These are phyloP conservation scores for Eospalax fontanierii DNA, from an alignment of 2,797 vertebrate genomes.

Conservation along the genomic window DNA sequence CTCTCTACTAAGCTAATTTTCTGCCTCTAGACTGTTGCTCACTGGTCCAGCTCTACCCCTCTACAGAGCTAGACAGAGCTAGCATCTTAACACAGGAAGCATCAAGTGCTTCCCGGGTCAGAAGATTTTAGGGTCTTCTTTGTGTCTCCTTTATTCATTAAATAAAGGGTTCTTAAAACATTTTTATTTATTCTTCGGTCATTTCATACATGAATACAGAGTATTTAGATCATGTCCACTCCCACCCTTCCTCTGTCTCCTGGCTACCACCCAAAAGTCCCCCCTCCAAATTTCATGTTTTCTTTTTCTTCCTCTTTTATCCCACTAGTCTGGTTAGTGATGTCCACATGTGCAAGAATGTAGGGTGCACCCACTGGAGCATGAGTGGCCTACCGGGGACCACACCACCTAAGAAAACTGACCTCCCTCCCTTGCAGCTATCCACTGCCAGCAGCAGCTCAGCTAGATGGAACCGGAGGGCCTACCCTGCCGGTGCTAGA, in stretches of 20 bases:
- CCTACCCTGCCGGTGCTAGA: background rate
- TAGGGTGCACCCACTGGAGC: background rate
- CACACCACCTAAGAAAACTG: background rate
- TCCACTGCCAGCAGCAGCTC: background rate
- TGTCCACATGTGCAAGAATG: background rate
- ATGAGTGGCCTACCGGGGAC: background rate
- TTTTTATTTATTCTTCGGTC: background rate
- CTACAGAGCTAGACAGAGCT: background rate
- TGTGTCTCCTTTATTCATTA: background rate
- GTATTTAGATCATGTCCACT: background rate
- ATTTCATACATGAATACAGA: background rate
- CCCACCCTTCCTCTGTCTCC: background rate
- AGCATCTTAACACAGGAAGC: background rate
- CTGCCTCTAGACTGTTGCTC: background rate
- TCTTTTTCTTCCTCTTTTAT: background rate
- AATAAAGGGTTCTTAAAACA: background rate
- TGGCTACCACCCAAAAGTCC: background rate
- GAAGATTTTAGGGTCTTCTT: background rate
- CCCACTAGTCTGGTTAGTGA: background rate
- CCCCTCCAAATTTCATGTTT: background rate
- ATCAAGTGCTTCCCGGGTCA: background rate
- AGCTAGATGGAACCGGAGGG: too few species aligned
- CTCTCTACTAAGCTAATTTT: background rate
- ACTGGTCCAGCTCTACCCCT: background rate
- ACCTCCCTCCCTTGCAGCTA: too few species aligned